A percentile compares a stretch with the other conserved stretches of the same genome.
phyloP scores from a whole-genome alignment of 2,113 vertebrate genomes.

The Paedocypris sp. region DNA sequence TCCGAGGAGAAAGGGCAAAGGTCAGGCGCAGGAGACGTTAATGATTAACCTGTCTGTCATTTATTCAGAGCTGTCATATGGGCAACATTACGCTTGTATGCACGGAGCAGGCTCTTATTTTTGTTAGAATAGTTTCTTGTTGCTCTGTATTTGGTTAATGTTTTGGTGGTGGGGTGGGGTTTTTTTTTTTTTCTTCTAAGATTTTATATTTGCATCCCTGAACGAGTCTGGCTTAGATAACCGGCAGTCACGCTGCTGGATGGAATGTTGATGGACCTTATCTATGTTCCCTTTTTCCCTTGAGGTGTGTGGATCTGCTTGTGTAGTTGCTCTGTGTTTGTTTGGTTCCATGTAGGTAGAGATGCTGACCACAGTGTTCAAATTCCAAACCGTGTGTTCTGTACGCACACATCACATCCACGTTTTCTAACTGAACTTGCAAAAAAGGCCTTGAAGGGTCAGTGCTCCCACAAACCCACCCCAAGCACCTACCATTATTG shows the following conservation, averaged over 20 bases:
- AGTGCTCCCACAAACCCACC: too few relatives aligned
- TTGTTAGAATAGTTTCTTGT: not conserved
- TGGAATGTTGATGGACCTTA: constrained; percentile 43
- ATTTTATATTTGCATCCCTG: constrained; percentile 1
- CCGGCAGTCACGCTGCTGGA: constrained; percentile 3
- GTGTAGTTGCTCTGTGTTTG: not conserved
- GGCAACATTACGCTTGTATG: not conserved
- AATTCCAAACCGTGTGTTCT: constrained; percentile 9
- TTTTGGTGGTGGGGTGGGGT: not conserved
- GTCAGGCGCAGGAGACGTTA: constrained; percentile 1
- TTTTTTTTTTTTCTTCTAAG: too few relatives aligned
- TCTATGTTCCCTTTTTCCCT: constrained; percentile 29
- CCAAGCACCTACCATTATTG: too few relatives aligned
- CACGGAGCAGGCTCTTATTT: not conserved
- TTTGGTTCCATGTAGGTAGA: not conserved
- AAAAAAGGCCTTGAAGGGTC: not conserved
- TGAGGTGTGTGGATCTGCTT: constrained; percentile 16
- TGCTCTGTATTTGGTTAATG: not conserved
- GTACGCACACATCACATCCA: not conserved
- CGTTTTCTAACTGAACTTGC: not conserved
- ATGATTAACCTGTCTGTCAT: constrained; percentile 21
- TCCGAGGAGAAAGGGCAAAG: constrained; percentile 16
- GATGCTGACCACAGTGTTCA: constrained; percentile 10
- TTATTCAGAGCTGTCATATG: not conserved
- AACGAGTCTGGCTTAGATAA: constrained; percentile 14